Percentiles rank a stretch among this genome's conserved stretches.
Conservation (phyloP, 2,888 invertebrate species). For the Iselma pallidipennis region DNA sequence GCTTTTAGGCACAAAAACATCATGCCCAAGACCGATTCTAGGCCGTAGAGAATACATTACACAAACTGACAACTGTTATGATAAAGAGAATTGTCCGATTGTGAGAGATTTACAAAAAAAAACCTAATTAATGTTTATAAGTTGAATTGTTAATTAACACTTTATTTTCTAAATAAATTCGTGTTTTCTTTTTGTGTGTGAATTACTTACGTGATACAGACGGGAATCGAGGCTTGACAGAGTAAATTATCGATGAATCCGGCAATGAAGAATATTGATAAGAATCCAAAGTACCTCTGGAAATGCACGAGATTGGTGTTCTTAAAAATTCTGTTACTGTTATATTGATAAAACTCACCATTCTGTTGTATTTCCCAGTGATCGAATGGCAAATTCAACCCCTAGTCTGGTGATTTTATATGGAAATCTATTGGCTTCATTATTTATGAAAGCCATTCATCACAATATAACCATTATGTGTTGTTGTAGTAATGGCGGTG, state of each 20-base stretch:
- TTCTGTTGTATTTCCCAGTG: background rate
- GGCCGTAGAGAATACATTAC: constrained; percentile 3
- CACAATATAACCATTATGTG: constrained; percentile 16
- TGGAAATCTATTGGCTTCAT: constrained; percentile 25
- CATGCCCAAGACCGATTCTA: constrained; percentile 3
- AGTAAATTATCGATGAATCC: constrained; percentile 4
- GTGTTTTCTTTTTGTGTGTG: background rate
- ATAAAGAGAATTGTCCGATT: background rate
- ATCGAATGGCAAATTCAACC: constrained; percentile 3
- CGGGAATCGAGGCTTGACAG: constrained; percentile 18
- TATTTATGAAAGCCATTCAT: constrained; percentile 29
- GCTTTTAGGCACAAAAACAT: background rate
- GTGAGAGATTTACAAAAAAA: background rate
- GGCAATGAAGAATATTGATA: background rate
- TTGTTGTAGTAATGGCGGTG: background rate
- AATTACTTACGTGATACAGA: constrained; percentile 29
- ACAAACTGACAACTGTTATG: background rate
- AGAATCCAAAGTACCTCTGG: background rate
- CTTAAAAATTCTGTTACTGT: constrained; percentile 3
- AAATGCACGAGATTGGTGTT: too few species aligned
- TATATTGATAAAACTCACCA: background rate
- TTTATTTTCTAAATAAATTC: background rate
- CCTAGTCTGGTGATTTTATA: constrained; percentile 25
- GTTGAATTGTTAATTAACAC: background rate
- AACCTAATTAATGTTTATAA: too few species aligned